A percentile compares a stretch with the other conserved stretches of the same genome.
phyloP scores from a whole-genome alignment of 2,113 vertebrate species.

The Orycteropus afer region DNA sequence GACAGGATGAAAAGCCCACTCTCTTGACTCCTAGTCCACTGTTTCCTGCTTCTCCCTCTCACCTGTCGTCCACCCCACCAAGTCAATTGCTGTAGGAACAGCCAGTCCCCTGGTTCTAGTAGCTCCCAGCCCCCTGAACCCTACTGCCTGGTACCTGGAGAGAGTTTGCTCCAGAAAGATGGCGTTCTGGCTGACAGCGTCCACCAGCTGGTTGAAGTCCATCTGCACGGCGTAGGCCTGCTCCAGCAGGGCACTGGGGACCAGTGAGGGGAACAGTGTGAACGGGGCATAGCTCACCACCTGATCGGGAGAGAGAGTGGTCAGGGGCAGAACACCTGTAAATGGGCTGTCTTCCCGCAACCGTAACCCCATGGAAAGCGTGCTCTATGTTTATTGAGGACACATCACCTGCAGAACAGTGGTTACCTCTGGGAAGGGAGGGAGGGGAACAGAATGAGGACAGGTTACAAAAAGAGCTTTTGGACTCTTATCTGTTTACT shows the following conservation, averaged over 20 bases:
- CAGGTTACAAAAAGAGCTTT: background rate
- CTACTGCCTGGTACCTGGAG: slow-evolving; percentile 86
- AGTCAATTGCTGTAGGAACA: background rate
- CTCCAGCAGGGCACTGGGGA: slow-evolving; percentile 88
- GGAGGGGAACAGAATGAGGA: background rate
- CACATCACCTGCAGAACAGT: background rate
- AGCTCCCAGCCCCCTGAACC: background rate
- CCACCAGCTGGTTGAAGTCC: slow-evolving; percentile 94
- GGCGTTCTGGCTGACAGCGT: slow-evolving; percentile 91
- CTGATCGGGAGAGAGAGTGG: slow-evolving; percentile 81
- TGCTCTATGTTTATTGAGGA: background rate
- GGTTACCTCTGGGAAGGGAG: background rate
- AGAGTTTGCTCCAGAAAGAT: slow-evolving; percentile 91
- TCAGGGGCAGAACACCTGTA: background rate
- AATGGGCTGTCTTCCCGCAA: slow-evolving; percentile 15
- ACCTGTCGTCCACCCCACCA: background rate
- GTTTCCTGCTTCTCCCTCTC: background rate
- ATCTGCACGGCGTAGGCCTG: slow-evolving; percentile 93
- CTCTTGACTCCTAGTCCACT: background rate
- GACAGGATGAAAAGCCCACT: background rate
- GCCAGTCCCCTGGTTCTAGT: background rate
- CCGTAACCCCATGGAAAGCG: background rate
- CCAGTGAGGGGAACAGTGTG: slow-evolving; percentile 91
- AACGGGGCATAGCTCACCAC: slow-evolving; percentile 93
- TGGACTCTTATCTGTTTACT: background rate